These are phyloP conservation scores for Scolopax rusticola DNA, from an alignment of 2,797 vertebrate genomes.

Conservation along the genomic window DNA sequence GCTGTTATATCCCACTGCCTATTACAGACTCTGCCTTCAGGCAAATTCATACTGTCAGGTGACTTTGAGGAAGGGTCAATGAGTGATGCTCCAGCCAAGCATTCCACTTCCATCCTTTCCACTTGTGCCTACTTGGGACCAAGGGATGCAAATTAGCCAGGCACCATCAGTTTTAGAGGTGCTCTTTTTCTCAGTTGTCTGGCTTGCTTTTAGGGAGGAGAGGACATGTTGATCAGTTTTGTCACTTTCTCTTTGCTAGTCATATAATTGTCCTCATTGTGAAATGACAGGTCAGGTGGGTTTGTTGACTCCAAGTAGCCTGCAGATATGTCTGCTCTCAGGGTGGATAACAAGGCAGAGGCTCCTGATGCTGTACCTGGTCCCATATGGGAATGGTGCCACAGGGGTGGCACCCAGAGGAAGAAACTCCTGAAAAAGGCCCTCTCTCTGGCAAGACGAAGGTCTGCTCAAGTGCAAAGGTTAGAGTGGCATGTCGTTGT, in stretches of 20 bases:
- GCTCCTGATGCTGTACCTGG: neutral
- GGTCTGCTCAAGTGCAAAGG: neutral
- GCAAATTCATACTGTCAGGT: neutral
- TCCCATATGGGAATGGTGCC: neutral
- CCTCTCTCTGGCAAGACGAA: neutral
- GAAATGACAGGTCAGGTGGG: neutral
- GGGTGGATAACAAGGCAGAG: neutral
- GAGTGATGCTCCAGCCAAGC: rapidly evolving
- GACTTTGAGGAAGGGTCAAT: neutral
- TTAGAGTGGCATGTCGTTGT: neutral
- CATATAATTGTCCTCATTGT: neutral
- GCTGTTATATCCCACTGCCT: neutral
- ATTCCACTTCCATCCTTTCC: neutral
- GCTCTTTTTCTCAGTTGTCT: neutral
- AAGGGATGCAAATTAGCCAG: neutral
- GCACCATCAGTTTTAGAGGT: neutral
- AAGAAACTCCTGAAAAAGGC: neutral
- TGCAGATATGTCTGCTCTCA: neutral
- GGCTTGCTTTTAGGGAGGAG: neutral
- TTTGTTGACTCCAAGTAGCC: neutral
- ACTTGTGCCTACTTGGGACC: neutral
- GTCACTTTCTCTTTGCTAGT: neutral
- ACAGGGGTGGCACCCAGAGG: neutral
- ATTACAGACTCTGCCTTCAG: neutral
- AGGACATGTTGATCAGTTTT: neutral